A percentile compares a stretch with the other conserved stretches of the same genome.
Conservation (phyloP, 2,113 vertebrate genomes). For the Cariama cristata region DNA sequence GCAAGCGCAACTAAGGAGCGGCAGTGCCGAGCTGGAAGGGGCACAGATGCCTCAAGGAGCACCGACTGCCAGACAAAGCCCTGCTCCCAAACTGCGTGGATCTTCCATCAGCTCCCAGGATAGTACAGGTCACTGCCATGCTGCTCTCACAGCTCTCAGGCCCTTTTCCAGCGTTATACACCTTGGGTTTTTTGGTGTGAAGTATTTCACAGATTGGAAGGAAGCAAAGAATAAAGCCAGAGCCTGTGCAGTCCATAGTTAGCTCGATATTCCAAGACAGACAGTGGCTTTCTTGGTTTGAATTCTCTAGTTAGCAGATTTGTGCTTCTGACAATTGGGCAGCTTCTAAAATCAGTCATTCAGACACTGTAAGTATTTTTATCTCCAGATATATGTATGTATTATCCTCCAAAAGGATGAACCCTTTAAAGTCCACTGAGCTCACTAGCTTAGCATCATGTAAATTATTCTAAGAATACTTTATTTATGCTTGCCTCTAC, state of each 20-base stretch:
- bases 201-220: neutral
- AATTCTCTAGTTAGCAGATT: neutral
- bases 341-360: neutral
- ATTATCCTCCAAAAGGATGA: neutral
- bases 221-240: neutral
- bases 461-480: neutral
- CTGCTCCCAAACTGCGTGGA: fast-evolving
- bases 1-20: fast-evolving
- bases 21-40: neutral
- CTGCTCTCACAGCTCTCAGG: neutral
- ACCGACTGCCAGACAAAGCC: neutral
- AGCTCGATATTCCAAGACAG: neutral
- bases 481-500: neutral
- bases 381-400: neutral
- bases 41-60: fast-evolving
- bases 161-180: neutral
- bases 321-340: neutral
- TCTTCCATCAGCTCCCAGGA: neutral
- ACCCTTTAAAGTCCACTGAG: neutral
- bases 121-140: neutral
- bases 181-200: fast-evolving
- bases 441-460: neutral
- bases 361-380: neutral
- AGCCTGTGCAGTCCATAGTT: neutral
- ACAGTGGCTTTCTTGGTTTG: neutral